Evolutionary conservation across 2,113 vertebrate species (phyloP).

Genomic region (Spea bombifrons): DNA sequence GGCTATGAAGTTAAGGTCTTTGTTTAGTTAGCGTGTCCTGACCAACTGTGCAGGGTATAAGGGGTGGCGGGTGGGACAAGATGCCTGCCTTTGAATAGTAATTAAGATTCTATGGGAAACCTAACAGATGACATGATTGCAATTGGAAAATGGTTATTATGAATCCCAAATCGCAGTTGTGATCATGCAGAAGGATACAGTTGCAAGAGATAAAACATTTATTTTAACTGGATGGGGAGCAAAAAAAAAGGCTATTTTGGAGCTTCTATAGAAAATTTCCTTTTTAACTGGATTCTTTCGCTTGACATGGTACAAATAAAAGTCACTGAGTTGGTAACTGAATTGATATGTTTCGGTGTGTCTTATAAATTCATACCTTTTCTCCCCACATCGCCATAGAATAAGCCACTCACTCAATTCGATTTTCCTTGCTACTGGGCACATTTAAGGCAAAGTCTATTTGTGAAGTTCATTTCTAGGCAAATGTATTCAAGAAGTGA

Average conservation of each 20-base stretch:
- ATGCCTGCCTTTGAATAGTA: conserved; percentile 82
- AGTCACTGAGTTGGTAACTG: conserved; percentile 82
- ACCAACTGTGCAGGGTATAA: conserved; percentile 80
- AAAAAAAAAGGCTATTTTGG: conserved; percentile 64
- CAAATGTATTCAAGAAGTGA: conserved; percentile 96
- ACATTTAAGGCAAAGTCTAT: conserved; percentile 92
- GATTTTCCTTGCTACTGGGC: conserved; percentile 95
- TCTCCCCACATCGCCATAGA: conserved; percentile 85
- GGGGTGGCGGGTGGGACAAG: conserved; percentile 90
- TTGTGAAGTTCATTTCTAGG: conserved; percentile 97
- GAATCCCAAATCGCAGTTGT: conserved; percentile 56
- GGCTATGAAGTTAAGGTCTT: neutral
- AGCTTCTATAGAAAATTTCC: conserved; percentile 72
- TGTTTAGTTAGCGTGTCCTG: conserved; percentile 40
- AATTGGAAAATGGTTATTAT: conserved; percentile 66
- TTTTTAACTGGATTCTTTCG: conserved; percentile 77
- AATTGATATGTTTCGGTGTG: conserved; percentile 98
- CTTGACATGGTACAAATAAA: conserved; percentile 91
- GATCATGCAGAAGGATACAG: conserved; percentile 57
- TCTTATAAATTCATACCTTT: conserved; percentile 98
- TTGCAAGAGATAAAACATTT: conserved; percentile 46
- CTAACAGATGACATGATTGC: conserved; percentile 91
- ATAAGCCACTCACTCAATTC: conserved; percentile 86
- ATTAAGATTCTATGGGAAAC: conserved; percentile 91
- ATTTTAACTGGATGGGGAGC: conserved; percentile 59